Base-by-base conservation (phyloP, 2,888 invertebrate genomes). In the Andrena praecox region DNA sequence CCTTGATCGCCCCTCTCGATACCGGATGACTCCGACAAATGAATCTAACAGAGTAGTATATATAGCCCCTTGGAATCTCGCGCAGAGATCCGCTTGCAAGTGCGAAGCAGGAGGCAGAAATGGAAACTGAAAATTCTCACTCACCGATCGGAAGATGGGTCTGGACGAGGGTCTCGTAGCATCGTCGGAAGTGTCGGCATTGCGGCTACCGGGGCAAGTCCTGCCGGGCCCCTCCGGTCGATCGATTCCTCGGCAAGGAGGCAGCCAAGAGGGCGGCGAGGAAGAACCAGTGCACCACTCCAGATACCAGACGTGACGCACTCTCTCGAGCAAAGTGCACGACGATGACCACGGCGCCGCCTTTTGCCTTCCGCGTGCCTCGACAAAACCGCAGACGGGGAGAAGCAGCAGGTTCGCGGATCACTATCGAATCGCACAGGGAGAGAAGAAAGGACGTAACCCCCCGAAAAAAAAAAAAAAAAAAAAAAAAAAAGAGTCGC, bases 361-460 rank as follows among this genome's bases (percentile, higher is more conserved):
- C 56, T 10, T 83, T 69, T 59, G 59, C 67, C 59, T 16, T n/a
- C 52, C 27, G 50, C 31, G 27, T 50, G 48, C 60, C 35, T 60
- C 59, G 10, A 27, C n/a, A 3, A 56, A 60, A n/a, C n/a, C 33
- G 50, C 33, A 70, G 42, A 24, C 63, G 24, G 33, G 35, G 56
- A 52, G 10, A 31, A 52, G 31, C 50, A 33, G 76, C 42, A 66
- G 72, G 75, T 75, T 75, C 66, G 76, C 69, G 64, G 75, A 66
- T 80, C 85, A 87, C 85, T 77, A 85, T 56, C 78, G 77, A 85
- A 66, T 83, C 76, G 74, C 76, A 77, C 73, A 66, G 63, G n/a
- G 29, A 62, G 20, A 71, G 50, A 63, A 64, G 50, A 29, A 72
- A 54, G 71, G 69, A 69, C 24, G 27, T 69, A 64, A 20, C 33